These are phyloP conservation scores for Poicephalus meyeri DNA, from an alignment of 2,113 vertebrate species.

Conservation along the genomic window DNA sequence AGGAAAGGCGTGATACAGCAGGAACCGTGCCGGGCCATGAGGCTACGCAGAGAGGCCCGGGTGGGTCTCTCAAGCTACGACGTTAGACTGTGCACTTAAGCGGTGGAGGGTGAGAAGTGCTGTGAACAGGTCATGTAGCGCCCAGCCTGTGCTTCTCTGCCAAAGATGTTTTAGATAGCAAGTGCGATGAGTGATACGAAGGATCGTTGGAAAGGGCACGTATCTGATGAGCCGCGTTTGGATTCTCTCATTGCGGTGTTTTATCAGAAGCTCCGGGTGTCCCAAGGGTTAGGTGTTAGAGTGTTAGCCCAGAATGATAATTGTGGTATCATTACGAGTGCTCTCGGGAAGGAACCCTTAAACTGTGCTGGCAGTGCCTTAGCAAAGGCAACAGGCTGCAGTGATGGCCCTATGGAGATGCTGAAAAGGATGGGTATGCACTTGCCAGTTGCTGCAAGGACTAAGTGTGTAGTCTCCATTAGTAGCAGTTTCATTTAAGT, in stretches of 20 bases:
- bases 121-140: not conserved
- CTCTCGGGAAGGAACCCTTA: conserved; percentile 27
- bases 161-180: not conserved
- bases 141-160: conserved; percentile 5
- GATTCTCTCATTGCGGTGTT: not conserved
- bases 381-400: conserved; percentile 2
- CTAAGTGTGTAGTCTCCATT: not conserved
- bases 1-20: conserved; percentile 9
- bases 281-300: conserved; percentile 27
- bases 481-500: not conserved
- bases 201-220: not conserved
- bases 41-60: not conserved
- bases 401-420: not conserved
- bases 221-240: conserved; percentile 10
- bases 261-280: not conserved
- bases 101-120: not conserved
- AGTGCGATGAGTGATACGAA: not conserved
- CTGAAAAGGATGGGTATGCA: not conserved
- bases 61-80: not conserved
- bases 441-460: not conserved
- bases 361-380: not conserved
- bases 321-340: not conserved
- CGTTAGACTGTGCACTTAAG: not conserved
- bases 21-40: not conserved
- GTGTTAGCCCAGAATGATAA: conserved; percentile 12